Evolutionary conservation across 2,888 invertebrate genomes (phyloP).

Genomic region (Macaria notata): DNA sequence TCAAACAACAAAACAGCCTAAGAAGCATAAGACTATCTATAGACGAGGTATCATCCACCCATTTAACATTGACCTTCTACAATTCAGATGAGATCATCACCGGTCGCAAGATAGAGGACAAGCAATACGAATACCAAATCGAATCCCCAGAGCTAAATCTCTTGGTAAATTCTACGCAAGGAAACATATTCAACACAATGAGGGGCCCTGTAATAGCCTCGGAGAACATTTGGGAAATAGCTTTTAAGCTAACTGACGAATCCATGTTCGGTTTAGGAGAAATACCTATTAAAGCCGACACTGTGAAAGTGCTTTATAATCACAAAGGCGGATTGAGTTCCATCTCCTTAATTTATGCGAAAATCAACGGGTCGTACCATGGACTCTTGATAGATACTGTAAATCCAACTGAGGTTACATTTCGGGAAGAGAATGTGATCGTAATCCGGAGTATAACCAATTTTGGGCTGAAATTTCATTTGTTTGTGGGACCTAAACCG

Average conservation of each 20-base stretch:
- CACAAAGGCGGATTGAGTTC: constrained; percentile 66
- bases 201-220: constrained; percentile 83
- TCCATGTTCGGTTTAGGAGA: constrained; percentile 82
- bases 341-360: constrained; percentile 78
- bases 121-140: constrained; percentile 53
- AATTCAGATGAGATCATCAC: constrained; percentile 42
- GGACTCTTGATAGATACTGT: constrained; percentile 78
- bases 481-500: constrained; percentile 69
- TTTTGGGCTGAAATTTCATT: constrained; percentile 61
- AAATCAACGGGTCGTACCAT: constrained; percentile 76
- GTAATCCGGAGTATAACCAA: constrained; percentile 79
- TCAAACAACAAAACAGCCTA: constrained; percentile 47
- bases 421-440: constrained; percentile 77
- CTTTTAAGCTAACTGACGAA: constrained; percentile 76
- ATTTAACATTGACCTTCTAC: constrained; percentile 62
- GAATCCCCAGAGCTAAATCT: constrained; percentile 58
- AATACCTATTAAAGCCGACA: constrained; percentile 59
- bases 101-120: constrained; percentile 50
- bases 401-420: constrained; percentile 79
- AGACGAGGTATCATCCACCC: constrained; percentile 62
- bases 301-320: constrained; percentile 70
- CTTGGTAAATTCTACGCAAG: constrained; percentile 48
- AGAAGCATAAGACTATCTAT: constrained; percentile 53
- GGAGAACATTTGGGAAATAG: constrained; percentile 83
- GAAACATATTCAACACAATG: constrained; percentile 75